phyloP scores from a whole-genome alignment of 2,113 vertebrate genomes.

The Seriola aureovittata region DNA sequence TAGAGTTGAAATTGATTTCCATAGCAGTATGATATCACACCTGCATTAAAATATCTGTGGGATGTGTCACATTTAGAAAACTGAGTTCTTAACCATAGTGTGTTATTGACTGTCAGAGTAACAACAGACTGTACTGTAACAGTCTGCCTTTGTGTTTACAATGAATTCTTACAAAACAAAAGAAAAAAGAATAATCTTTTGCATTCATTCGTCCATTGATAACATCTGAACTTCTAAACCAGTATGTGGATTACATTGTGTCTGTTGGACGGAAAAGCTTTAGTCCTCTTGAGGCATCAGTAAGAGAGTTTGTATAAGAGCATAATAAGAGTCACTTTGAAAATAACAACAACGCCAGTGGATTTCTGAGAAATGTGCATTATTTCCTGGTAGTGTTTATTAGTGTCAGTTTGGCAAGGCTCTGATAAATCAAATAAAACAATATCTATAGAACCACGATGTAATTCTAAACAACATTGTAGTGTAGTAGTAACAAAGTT shows the following conservation, averaged over 20 bases:
- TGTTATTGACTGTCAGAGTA: constrained; percentile 1
- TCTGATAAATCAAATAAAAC: constrained; percentile 1
- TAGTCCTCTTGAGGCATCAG: not conserved
- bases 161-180: not conserved
- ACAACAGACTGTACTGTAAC: not conserved
- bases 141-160: too few relatives aligned
- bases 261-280: not conserved
- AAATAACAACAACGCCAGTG: constrained; percentile 11
- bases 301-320: not conserved
- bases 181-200: too few relatives aligned
- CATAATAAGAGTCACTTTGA: not conserved
- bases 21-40: not conserved
- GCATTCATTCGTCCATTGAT: not conserved
- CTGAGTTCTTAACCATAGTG: not conserved
- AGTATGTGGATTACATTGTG: not conserved
- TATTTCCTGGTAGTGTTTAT: constrained; percentile 53
- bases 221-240: not conserved
- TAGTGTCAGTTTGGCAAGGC: constrained; percentile 6
- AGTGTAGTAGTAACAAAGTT: not conserved
- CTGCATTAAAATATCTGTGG: not conserved
- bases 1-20: not conserved
- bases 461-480: not conserved
- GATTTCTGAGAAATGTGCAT: constrained; percentile 18
- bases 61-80: not conserved
- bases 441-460: not conserved